These are phyloP conservation scores for Galeopsomyia nigrocyanea DNA, from an alignment of 2,888 invertebrate genomes.

Conservation along the genomic window DNA sequence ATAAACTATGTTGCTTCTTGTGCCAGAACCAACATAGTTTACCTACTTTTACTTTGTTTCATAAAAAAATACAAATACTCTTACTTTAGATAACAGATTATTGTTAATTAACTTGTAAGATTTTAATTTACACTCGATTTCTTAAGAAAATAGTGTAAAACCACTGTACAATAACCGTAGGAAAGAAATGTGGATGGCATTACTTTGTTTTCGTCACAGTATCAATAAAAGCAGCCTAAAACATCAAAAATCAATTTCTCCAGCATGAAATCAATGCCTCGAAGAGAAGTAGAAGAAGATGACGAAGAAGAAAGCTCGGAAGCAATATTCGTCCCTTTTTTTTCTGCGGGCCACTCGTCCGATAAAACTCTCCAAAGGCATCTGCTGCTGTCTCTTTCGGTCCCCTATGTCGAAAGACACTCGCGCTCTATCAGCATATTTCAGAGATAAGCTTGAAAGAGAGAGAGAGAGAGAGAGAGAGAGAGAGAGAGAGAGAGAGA, in stretches of 20 bases:
- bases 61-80: no score
- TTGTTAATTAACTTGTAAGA: no score
- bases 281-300: conserved; percentile 28
- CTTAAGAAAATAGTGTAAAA: no score
- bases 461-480: conserved; percentile 6
- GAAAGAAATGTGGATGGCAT: no score
- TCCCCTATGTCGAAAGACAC: conserved; percentile 26
- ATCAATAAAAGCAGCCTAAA: no score
- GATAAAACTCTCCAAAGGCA: conserved; percentile 29
- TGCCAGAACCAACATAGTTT: no score
- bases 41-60: no score
- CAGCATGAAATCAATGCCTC: background rate
- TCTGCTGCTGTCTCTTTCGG: conserved; percentile 12
- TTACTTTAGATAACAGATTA: no score
- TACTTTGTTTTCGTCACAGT: no score
- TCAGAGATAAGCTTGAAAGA: conserved; percentile 65
- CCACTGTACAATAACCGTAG: no score
- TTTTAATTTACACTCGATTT: no score
- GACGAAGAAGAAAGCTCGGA: conserved; percentile 3
- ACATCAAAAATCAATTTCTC: conserved; percentile 26
- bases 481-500: conserved; percentile 25
- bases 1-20: no score
- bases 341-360: conserved; percentile 3
- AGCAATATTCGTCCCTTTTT: conserved; percentile 16
- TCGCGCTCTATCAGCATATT: conserved; percentile 67